Conservation (phyloP, 1,140 invertebrate genomes). For the Acromyrmex echinatior region DNA sequence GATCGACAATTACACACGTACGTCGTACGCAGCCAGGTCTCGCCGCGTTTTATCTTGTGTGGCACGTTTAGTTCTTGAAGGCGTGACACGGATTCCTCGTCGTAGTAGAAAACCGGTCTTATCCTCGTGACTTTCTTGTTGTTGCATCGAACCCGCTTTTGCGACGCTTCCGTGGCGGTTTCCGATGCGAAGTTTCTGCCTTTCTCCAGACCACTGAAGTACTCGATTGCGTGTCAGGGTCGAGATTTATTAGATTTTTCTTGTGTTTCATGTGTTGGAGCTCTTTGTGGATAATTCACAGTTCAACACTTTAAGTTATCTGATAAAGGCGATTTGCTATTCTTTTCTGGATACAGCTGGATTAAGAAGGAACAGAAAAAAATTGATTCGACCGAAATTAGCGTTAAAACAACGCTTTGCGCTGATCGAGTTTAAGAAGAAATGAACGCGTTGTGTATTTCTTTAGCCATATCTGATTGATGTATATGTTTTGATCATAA, state of each 20-base stretch:
- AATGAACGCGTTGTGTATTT: background rate
- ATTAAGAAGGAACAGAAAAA: background rate
- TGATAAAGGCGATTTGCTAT: background rate
- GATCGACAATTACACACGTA: slow-evolving; percentile 60
- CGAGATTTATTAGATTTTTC: slow-evolving; percentile 36
- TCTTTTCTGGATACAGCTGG: background rate
- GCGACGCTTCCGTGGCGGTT: slow-evolving; percentile 40
- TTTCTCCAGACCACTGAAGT: slow-evolving; percentile 11
- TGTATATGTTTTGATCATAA: background rate
- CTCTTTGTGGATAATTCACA: slow-evolving; percentile 3
- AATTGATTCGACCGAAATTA: background rate
- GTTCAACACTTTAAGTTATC: background rate
- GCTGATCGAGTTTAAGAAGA: background rate
- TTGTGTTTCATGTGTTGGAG: background rate
- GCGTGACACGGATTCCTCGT: slow-evolving; percentile 66
- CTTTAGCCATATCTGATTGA: background rate
- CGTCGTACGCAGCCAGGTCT: background rate
- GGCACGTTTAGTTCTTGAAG: slow-evolving; percentile 55
- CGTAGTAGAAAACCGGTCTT: slow-evolving; percentile 42
- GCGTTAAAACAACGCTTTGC: background rate
- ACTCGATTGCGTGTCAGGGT: slow-evolving; percentile 35
- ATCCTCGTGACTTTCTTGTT: slow-evolving; percentile 48
- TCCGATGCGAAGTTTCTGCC: slow-evolving; percentile 37
- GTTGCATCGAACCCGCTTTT: slow-evolving; percentile 28
- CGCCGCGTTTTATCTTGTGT: slow-evolving; percentile 49